Evolutionary conservation across 1,140 invertebrate genomes (phyloP).

Genomic region (Orussus abietinus): DNA sequence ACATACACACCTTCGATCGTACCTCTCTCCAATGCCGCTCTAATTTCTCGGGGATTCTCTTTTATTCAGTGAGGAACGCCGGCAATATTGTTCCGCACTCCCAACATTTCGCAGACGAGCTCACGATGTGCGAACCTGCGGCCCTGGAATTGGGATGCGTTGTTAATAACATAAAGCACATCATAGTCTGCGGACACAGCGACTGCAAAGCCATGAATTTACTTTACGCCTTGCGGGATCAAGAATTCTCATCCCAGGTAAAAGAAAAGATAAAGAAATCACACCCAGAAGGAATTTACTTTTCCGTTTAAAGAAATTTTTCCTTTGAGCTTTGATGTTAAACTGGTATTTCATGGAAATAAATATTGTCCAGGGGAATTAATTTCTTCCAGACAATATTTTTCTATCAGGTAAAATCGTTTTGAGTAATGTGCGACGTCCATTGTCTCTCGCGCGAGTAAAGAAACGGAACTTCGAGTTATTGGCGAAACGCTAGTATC

Average conservation of each 20-base stretch:
- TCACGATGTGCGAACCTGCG: constrained; percentile 89
- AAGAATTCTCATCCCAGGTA: constrained; percentile 69
- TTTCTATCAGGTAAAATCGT: no score
- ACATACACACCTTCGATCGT: not conserved
- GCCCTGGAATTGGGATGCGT: constrained; percentile 91
- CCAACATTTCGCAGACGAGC: constrained; percentile 80
- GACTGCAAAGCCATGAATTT: constrained; percentile 98
- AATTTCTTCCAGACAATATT: no score
- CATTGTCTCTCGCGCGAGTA: no score
- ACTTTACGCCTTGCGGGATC: constrained; percentile 76
- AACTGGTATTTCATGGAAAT: no score
- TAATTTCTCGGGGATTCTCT: no score
- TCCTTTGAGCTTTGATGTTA: no score
- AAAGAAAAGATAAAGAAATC: constrained; percentile 10
- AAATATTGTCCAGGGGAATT: constrained; percentile 3
- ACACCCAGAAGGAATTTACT: constrained; percentile 12
- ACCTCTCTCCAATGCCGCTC: no score
- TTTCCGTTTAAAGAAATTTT: constrained; percentile 1
- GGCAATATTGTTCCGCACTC: constrained; percentile 89
- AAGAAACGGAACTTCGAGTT: no score
- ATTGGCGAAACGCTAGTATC: no score
- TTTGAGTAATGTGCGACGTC: no score
- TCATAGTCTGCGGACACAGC: constrained; percentile 95
- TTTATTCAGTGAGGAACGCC: constrained; percentile 82
- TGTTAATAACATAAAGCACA: constrained; percentile 87